Percentiles rank a stretch among this genome's conserved stretches.
phyloP scores from a whole-genome alignment of 2,113 vertebrate species.

The Marcusenius ussheri region DNA sequence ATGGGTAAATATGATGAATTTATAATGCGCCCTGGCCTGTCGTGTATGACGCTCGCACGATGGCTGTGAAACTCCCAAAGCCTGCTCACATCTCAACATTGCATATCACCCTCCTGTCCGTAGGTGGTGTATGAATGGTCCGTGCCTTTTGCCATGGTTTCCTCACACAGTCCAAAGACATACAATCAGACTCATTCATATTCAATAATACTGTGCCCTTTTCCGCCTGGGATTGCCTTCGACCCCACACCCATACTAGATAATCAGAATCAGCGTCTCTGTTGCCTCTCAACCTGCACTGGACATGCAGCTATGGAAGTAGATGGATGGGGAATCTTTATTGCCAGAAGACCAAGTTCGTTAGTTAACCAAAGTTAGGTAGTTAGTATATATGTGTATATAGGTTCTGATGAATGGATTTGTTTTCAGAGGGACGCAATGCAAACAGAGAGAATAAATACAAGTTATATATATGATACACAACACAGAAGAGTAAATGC shows the following conservation, averaged over 20 bases:
- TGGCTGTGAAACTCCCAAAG: not conserved
- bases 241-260: not conserved
- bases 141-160: not conserved
- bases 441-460: not conserved
- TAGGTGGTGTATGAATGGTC: not conserved
- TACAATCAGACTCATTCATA: not conserved
- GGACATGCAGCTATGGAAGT: not conserved
- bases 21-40: not conserved
- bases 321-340: not conserved
- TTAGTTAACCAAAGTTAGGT: too few species aligned
- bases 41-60: not conserved
- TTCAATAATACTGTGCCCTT: not conserved
- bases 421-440: too few species aligned
- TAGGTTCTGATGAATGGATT: too few species aligned
- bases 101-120: not conserved
- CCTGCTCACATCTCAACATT: not conserved
- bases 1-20: not conserved
- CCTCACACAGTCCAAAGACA: not conserved
- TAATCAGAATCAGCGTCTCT: not conserved
- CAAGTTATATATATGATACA: not conserved
- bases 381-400: too few species aligned
- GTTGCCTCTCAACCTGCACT: not conserved
- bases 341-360: not conserved
- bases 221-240: not conserved
- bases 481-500: not conserved